Percentiles rank a stretch among this genome's conserved stretches.
Conservation (phyloP, 2,888 invertebrate genomes). For the Thecocarcelia acutangulata region DNA sequence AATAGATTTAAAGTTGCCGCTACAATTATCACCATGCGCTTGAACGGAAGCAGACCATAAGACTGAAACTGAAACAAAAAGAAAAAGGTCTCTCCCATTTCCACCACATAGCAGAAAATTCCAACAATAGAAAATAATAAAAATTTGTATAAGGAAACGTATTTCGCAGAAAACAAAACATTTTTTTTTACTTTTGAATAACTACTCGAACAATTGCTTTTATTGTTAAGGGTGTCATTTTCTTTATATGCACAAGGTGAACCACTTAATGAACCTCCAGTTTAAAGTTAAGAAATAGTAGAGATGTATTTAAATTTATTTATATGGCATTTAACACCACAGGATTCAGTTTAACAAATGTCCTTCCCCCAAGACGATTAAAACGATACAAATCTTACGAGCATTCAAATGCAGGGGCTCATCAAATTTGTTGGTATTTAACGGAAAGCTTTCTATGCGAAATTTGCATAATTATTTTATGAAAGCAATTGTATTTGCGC, state of each 20-base stretch:
- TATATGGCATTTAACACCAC: conserved; percentile 53
- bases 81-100: conserved; percentile 18
- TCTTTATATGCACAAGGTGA: conserved; percentile 10
- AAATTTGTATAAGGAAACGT: background rate
- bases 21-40: conserved; percentile 51
- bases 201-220: conserved; percentile 30
- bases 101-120: conserved; percentile 6
- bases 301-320: conserved; percentile 18
- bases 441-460: background rate
- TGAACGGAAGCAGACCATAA: conserved; percentile 46
- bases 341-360: conserved; percentile 29
- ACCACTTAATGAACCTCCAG: conserved; percentile 26
- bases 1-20: conserved; percentile 8
- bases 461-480: conserved; percentile 21
- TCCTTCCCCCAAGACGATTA: conserved; percentile 27
- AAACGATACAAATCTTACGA: conserved; percentile 56
- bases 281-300: conserved; percentile 14
- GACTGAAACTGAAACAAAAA: conserved; percentile 7
- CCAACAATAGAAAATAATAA: conserved; percentile 20
- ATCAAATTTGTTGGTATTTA: background rate
- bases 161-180: too few species aligned
- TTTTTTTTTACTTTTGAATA: too few species aligned
- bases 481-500: background rate
- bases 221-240: conserved; percentile 35
- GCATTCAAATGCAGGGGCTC: background rate